Percentiles rank a stretch among this genome's conserved stretches.
phyloP scores from a whole-genome alignment of 1,140 invertebrate species.

The Drosophila persimilis region DNA sequence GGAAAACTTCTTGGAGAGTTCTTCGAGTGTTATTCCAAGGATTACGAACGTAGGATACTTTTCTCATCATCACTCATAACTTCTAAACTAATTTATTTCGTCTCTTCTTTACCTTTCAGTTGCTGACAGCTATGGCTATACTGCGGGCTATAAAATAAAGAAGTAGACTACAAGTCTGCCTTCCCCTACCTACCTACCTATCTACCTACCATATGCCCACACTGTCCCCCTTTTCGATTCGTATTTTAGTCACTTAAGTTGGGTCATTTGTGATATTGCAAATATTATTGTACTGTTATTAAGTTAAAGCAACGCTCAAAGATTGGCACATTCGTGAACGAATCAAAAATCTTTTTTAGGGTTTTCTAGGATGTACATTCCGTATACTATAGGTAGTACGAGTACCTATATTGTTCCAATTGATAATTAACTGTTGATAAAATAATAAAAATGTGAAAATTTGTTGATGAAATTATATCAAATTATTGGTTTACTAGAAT shows the following conservation, averaged over 20 bases:
- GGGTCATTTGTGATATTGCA: constrained; percentile 80
- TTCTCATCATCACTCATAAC: not conserved
- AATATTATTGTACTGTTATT: constrained; percentile 55
- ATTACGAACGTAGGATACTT: constrained; percentile 84
- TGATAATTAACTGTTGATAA: constrained; percentile 43
- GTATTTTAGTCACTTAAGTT: constrained; percentile 70
- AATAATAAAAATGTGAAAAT: constrained; percentile 28
- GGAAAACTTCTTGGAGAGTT: constrained; percentile 84
- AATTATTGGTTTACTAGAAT: too few species aligned
- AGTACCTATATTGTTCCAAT: constrained; percentile 22
- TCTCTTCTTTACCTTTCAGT: constrained; percentile 35
- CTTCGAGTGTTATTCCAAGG: constrained; percentile 84
- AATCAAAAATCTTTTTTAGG: constrained; percentile 39
- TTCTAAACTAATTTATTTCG: not conserved
- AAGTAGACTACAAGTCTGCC: constrained; percentile 47
- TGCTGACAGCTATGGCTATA: constrained; percentile 77
- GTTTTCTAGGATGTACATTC: constrained; percentile 42
- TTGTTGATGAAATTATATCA: constrained; percentile 4
- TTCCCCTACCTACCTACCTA: too few species aligned
- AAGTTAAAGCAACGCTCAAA: constrained; percentile 28
- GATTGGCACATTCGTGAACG: constrained; percentile 15
- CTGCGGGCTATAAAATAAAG: constrained; percentile 61
- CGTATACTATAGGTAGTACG: constrained; percentile 30
- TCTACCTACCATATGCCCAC: not conserved
- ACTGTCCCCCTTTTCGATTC: constrained; percentile 35